phyloP scores from a whole-genome alignment of 2,888 invertebrate species.

The Metopia argyrocephala region DNA sequence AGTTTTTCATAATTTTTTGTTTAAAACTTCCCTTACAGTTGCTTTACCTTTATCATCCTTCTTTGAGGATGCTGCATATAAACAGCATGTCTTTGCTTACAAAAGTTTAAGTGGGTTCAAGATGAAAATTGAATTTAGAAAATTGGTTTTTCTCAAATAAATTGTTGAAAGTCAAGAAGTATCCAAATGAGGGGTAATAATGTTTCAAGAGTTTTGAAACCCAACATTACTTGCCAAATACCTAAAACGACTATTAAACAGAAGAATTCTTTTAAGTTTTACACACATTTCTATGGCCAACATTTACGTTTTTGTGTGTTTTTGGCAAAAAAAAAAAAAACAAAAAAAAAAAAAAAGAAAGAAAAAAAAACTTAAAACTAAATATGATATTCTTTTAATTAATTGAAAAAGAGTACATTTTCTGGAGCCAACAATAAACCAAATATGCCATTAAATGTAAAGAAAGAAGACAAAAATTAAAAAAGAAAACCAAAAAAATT shows the following conservation, averaged over 20 bases:
- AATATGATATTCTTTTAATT: constrained; percentile 60
- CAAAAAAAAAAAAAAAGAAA: constrained; percentile 13
- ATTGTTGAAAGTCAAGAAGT: constrained; percentile 31
- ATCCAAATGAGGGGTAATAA: neutral
- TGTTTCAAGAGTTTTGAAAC: constrained; percentile 21
- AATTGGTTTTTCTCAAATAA: constrained; percentile 52
- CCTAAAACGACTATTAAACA: too few relatives aligned
- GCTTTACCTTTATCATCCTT: too few relatives aligned
- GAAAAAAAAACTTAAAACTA: too few relatives aligned
- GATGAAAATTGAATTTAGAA: constrained; percentile 61
- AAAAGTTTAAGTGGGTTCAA: constrained; percentile 62
- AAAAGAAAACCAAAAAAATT: too few relatives aligned
- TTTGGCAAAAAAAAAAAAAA: too few relatives aligned
- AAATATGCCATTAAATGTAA: too few relatives aligned
- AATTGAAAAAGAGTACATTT: constrained; percentile 39
- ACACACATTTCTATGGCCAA: constrained; percentile 2
- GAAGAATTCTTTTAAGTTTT: too few relatives aligned
- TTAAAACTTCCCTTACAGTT: too few relatives aligned
- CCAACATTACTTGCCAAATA: too few relatives aligned
- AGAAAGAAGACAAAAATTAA: too few relatives aligned
- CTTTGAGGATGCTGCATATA: constrained; percentile 1
- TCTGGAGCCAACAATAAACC: too few relatives aligned
- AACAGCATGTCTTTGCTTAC: constrained; percentile 6
- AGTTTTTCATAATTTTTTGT: constrained; percentile 48
- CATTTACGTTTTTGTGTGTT: constrained; percentile 11